Percentiles rank a stretch among this genome's conserved stretches.
These are phyloP conservation scores for Catharus fuscescens DNA, from an alignment of 2,113 vertebrate genomes.

Conservation along the genomic window DNA sequence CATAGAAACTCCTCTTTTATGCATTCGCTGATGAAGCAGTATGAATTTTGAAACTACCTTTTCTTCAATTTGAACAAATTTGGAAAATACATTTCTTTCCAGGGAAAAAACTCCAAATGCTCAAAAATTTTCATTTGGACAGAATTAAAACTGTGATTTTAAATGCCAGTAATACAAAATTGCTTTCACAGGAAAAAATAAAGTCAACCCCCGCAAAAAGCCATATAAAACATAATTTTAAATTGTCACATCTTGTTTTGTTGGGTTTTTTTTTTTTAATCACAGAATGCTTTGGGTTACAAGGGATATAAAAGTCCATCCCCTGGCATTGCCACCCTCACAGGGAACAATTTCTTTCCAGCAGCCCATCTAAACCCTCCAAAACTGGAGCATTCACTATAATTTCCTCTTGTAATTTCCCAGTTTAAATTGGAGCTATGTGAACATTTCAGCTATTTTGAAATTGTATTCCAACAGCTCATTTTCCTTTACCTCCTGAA, in stretches of 20 bases:
- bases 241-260: neutral
- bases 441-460: neutral
- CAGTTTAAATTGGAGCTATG: neutral
- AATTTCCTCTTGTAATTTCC: neutral
- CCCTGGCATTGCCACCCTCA: neutral
- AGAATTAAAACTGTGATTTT: neutral
- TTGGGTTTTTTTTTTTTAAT: neutral
- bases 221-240: neutral
- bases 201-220: neutral
- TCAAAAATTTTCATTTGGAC: neutral
- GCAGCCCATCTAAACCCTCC: neutral
- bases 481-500: neutral
- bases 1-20: neutral
- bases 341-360: neutral
- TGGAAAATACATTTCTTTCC: neutral
- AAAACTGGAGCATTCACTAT: too few relatives aligned
- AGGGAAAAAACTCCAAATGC: neutral
- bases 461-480: neutral
- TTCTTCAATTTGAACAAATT: neutral
- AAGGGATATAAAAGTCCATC: neutral
- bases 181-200: neutral
- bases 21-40: too few relatives aligned
- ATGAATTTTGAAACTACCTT: neutral
- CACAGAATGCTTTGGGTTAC: neutral
- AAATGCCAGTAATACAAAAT: neutral